Evolutionary conservation across 2,888 invertebrate genomes (phyloP).

Genomic region (Nomada fucata): DNA sequence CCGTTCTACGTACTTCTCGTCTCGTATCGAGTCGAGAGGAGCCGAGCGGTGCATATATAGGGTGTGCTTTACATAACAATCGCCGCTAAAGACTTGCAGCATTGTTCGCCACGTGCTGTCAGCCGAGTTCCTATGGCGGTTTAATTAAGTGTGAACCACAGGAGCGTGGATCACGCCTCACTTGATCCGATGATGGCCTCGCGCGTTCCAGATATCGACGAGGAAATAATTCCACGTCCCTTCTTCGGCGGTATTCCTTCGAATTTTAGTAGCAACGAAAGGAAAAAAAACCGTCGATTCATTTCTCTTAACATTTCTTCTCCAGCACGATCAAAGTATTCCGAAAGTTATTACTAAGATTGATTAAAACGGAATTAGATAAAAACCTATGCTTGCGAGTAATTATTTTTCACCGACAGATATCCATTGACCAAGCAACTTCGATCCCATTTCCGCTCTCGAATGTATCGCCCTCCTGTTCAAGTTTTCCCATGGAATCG

Average conservation of each 20-base stretch:
- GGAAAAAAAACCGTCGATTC: no score
- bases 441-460: background rate
- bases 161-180: conserved; percentile 83
- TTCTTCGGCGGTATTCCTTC: conserved; percentile 20
- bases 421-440: no score
- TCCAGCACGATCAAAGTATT: no score
- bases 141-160: conserved; percentile 85
- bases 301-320: no score
- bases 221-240: conserved; percentile 68
- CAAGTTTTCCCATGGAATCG: background rate
- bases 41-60: conserved; percentile 77
- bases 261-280: background rate
- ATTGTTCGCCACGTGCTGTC: conserved; percentile 83
- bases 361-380: no score
- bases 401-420: no score
- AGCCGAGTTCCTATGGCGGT: conserved; percentile 81
- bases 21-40: conserved; percentile 74
- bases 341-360: no score
- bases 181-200: conserved; percentile 83
- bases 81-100: conserved; percentile 83
- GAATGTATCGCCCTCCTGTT: background rate
- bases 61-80: conserved; percentile 84
- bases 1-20: conserved; percentile 67
- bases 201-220: conserved; percentile 77
- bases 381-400: no score